Conservation (phyloP, 2,113 vertebrate genomes). For the Hylia prasina region DNA sequence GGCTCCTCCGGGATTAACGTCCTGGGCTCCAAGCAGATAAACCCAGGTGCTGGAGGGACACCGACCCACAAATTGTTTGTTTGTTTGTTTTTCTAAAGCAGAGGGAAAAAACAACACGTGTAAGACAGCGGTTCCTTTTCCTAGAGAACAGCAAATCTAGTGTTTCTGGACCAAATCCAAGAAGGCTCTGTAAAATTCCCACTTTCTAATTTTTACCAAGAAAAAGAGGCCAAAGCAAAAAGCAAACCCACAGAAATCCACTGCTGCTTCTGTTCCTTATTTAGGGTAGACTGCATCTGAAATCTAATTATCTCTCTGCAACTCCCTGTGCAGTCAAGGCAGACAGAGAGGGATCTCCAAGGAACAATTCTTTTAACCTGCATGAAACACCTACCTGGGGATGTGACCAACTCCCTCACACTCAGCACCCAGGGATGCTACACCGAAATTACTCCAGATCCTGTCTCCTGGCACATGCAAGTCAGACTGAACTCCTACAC, state of each 20-base stretch:
- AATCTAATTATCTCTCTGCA: conserved; percentile 18
- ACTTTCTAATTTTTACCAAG: not conserved
- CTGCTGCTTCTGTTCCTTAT: not conserved
- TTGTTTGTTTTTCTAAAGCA: not conserved
- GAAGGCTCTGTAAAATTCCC: not conserved
- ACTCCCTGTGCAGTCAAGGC: not conserved
- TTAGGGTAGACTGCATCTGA: not conserved
- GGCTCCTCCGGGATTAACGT: not conserved
- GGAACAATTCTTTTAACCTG: not conserved
- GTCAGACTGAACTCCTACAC: not conserved
- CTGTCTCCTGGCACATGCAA: accelerated
- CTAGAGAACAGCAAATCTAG: not conserved
- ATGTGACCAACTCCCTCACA: not conserved
- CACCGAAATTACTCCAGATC: not conserved
- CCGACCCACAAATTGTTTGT: not conserved
- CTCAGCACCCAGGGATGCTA: not conserved
- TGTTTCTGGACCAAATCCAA: not conserved
- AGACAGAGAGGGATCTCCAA: not conserved
- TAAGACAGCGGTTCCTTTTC: not conserved
- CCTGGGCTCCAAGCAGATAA: not conserved
- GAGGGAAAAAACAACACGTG: not conserved
- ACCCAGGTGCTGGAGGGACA: not conserved
- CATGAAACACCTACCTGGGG: not conserved
- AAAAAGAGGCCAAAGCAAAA: not conserved
- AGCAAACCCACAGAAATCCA: not conserved